Conservation (phyloP, 2,888 invertebrate species). For the Nomada lathburiana region DNA sequence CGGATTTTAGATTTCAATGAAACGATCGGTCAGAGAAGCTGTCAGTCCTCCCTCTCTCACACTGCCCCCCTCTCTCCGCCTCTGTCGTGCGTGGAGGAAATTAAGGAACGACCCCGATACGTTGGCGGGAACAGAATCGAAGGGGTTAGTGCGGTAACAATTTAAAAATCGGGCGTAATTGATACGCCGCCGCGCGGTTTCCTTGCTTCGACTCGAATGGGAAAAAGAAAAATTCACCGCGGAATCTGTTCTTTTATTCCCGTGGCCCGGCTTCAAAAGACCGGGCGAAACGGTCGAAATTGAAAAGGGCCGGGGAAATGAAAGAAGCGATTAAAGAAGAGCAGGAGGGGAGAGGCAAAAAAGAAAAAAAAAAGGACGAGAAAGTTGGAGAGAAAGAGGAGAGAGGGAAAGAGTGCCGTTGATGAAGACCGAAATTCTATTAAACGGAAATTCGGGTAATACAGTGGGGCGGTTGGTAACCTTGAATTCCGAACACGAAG, state of each 20-base stretch:
- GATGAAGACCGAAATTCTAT: constrained; percentile 48
- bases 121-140: background rate
- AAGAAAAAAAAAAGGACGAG: too few species aligned
- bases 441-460: constrained; percentile 53
- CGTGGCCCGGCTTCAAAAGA: constrained; percentile 14
- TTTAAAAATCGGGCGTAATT: constrained; percentile 35
- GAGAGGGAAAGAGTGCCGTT: background rate
- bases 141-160: constrained; percentile 1
- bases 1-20: constrained; percentile 46
- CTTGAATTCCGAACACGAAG: constrained; percentile 52
- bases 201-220: constrained; percentile 13
- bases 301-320: constrained; percentile 35
- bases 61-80: background rate
- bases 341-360: background rate
- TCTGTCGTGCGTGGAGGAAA: background rate
- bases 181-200: constrained; percentile 12
- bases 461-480: constrained; percentile 33
- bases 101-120: constrained; percentile 22
- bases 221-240: constrained; percentile 23
- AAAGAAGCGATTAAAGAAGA: constrained; percentile 44
- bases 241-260: constrained; percentile 33
- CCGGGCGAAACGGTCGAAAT: constrained; percentile 39
- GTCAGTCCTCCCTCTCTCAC: background rate
- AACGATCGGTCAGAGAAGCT: constrained; percentile 9
- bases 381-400: background rate